Evolutionary conservation across 2,113 vertebrate species (phyloP), one percentile per base, ranked within the genome.

Genomic region (Smithornis capensis): DNA sequence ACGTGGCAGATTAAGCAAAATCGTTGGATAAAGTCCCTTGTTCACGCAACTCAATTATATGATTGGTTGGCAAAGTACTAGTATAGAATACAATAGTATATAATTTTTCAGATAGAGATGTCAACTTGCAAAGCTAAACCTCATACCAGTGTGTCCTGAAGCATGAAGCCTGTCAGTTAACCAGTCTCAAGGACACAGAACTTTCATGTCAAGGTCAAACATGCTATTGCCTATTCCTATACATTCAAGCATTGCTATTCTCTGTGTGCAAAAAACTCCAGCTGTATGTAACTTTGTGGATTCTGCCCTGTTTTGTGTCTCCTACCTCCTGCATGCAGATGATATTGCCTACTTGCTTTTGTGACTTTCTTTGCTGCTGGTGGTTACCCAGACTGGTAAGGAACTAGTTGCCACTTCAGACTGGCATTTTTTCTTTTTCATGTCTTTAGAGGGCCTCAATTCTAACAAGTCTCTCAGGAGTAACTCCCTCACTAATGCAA

Each of bases 251-350:
- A 40, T 31, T 44, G 19, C 15, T 92, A 17, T 67, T 87, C 25
- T 56, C 2, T 35, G 21, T 9, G 12, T 57, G 52, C 11, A 38
- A n/a, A 83, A 50, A 59, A 4, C 2, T 4, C 9, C 10, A 45
- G 10, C 6, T 77, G 14, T 74, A 74, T 74, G 8, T 25, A 74
- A 4, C 25, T 55, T 37, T 5, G 2, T 37, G 19, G 13, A 68
- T 21, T 7, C 37, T 15, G 3, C 5, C 8, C 16, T 2, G 0
- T 17, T 64, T 60, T 0, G 0, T n/a, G 33, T 59, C 29, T 40
- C 9, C 40, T 42, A 12, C 25, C 11, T 65, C 29, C 55, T 52
- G 27, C 40, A 7, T 14, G 27, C 28, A 67, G 28, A 64, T 29
- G 17, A 35, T 47, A 45, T 27, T 71, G 6, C 12, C 10, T 35